These are phyloP conservation scores for Tenualosa thibaudeaui DNA, from an alignment of 2,797 vertebrate species.

Conservation along the genomic window DNA sequence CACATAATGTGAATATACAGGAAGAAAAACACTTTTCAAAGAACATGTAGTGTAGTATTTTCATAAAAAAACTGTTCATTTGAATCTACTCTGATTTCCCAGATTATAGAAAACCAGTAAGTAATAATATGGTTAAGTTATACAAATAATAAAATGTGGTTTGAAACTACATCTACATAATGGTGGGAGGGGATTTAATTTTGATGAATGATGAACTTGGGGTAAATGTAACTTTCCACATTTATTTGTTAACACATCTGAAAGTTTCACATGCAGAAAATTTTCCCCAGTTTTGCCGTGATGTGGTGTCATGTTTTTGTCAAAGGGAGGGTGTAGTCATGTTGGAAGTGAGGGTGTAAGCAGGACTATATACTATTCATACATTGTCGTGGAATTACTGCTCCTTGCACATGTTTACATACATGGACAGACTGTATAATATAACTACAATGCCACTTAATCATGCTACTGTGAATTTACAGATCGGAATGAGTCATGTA, in stretches of 20 bases:
- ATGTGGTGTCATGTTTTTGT: not conserved
- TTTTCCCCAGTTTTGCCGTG: not conserved
- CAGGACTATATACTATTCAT: too few relatives aligned
- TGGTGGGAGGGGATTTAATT: constrained; percentile 1
- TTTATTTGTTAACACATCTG: not conserved
- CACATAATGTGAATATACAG: too few relatives aligned
- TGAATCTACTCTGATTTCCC: too few relatives aligned
- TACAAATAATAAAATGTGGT: not conserved
- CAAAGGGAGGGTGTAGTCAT: not conserved
- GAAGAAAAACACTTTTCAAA: too few relatives aligned
- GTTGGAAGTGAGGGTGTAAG: not conserved
- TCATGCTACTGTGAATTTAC: not conserved
- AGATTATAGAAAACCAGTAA: too few relatives aligned
- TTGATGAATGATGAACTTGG: not conserved
- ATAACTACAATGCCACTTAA: not conserved
- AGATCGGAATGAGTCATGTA: not conserved
- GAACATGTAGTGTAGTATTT: too few relatives aligned
- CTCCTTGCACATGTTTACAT: not conserved
- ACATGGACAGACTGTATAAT: not conserved
- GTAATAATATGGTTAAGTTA: too few relatives aligned
- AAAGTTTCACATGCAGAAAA: not conserved
- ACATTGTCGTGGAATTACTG: not conserved
- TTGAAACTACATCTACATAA: not conserved
- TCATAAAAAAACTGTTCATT: too few relatives aligned
- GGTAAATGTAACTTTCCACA: not conserved